phyloP scores from a whole-genome alignment of 1,140 invertebrate genomes.

The Zaprionus taronus region DNA sequence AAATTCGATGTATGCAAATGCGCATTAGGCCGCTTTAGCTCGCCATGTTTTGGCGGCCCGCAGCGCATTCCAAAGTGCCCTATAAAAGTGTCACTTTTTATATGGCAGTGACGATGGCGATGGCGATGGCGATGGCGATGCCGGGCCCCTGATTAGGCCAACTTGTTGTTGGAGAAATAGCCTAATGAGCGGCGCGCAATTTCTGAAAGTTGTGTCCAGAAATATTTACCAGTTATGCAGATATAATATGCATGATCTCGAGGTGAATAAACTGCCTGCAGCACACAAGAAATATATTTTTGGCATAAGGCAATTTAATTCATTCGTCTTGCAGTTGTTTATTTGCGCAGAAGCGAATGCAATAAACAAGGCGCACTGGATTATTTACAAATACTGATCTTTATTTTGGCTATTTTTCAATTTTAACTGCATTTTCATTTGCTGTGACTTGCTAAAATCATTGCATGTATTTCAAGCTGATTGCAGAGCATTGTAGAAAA shows the following conservation, averaged over 20 bases:
- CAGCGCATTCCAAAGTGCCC: conserved; percentile 70
- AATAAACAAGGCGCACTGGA: conserved; percentile 52
- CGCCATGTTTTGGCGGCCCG: conserved; percentile 45
- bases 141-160: conserved; percentile 58
- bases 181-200: conserved; percentile 39
- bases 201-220: conserved; percentile 8
- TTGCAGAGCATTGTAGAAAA: too few relatives aligned
- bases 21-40: conserved; percentile 18
- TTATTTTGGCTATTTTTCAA: not conserved
- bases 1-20: conserved; percentile 60
- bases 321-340: conserved; percentile 52
- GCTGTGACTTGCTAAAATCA: not conserved
- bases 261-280: conserved; percentile 7
- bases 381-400: conserved; percentile 49
- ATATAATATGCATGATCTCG: not conserved
- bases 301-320: conserved; percentile 19
- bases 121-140: conserved; percentile 4
- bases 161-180: conserved; percentile 20
- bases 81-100: conserved; percentile 81
- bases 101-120: conserved; percentile 29
- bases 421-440: conserved; percentile 3
- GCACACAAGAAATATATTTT: not conserved
- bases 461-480: too few relatives aligned
- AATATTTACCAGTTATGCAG: conserved; percentile 11
- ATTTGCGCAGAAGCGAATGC: conserved; percentile 56